Evolutionary conservation across 2,888 invertebrate genomes (phyloP), one percentile per base, ranked within the genome.

Genomic region (Amiota minor): DNA sequence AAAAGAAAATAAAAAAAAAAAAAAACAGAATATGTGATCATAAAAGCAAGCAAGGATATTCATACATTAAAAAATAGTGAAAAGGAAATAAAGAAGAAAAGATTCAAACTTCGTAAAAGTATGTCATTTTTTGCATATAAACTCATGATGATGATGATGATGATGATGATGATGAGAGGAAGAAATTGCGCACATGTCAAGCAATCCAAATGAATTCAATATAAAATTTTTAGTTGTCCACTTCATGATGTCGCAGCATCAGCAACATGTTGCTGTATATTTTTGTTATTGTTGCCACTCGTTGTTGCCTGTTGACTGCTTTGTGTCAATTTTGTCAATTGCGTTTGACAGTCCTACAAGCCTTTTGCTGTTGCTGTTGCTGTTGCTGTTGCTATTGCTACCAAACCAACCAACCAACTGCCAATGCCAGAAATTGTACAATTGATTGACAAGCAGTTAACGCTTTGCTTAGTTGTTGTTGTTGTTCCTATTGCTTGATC

Each of bases 271-370:
- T 62, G 62, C 35, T 23, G 23, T 23, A 62, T 35, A 62, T 62
- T n/a, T n/a, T n/a, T n/a, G 18, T 56, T 50, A 2, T n/a, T 14
- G 50, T 50, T 50, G 50, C 6, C 2, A n/a, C n/a, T n/a, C n/a
- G 11, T 50, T 50, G 50, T 2, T 50, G 50, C 50, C 20, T 2
- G 61, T n/a, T 62, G 20, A 62, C 35, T 62, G 20, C 35, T 45
- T n/a, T 62, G 62, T 62, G 62, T 62, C 62, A 62, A 62, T 62
- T 62, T 62, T 62, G 62, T 62, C 62, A 62, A 62, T 23, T 35
- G 62, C 62, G 45, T 62, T 62, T 62, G 62, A 62, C 62, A 62
- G 35, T 35, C 35, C 62, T 23, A 62, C 62, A 62, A 62, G 62
- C 62, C 20, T 10, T 59, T 59, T 10, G 18, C 16, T 16, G 23